Conservation (phyloP, 2,113 vertebrate species). For the Peucedramus taeniatus region DNA sequence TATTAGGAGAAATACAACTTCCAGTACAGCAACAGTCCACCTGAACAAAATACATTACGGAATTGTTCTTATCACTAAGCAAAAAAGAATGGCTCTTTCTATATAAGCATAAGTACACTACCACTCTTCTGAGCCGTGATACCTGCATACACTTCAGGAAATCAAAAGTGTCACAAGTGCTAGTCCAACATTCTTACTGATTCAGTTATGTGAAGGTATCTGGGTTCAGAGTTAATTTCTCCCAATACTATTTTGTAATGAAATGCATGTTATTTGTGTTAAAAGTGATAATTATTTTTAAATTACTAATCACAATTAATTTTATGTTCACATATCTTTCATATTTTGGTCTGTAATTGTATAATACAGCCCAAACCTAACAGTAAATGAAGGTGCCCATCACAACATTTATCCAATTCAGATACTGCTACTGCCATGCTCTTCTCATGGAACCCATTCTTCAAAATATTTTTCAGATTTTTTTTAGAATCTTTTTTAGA, state of each 20-base stretch:
- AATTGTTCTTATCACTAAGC: not conserved
- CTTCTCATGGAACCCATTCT: not conserved
- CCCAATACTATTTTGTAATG: not conserved
- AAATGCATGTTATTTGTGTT: not conserved
- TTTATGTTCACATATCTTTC: not conserved
- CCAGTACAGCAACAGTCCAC: not conserved
- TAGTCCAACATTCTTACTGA: not conserved
- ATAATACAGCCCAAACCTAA: not conserved
- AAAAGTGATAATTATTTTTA: not conserved
- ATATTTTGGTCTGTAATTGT: not conserved
- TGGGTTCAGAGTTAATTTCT: not conserved
- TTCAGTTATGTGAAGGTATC: not conserved
- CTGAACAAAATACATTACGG: not conserved
- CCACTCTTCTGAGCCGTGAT: not conserved
- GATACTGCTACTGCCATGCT: not conserved
- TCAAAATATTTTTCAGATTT: not conserved
- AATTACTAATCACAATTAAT: not conserved
- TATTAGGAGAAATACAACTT: not conserved
- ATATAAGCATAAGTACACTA: not conserved
- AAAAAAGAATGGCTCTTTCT: not conserved
- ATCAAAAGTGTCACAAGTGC: not conserved
- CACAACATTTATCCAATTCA: not conserved
- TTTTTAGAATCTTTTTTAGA: not conserved
- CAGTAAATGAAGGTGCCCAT: not conserved
- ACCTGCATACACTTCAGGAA: not conserved